Percentiles rank a stretch among this genome's conserved stretches.
phyloP scores from a whole-genome alignment of 2,888 invertebrate genomes.

The Aleiodes alternator region DNA sequence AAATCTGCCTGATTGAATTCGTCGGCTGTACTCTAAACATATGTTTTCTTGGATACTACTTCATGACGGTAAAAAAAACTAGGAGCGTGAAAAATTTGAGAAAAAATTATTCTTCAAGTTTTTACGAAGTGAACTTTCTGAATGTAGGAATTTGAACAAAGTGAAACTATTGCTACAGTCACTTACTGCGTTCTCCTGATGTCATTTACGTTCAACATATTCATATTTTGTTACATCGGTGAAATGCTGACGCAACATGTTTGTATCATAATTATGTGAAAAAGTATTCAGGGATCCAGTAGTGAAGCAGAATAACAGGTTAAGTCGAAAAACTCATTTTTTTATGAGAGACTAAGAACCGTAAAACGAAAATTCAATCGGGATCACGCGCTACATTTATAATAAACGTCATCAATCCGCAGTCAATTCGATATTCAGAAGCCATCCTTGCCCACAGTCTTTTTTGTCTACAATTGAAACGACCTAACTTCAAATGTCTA shows the following conservation, averaged over 20 bases:
- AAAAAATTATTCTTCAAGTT: slow-evolving; percentile 10
- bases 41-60: slow-evolving; percentile 69
- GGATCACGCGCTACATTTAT: too few species aligned
- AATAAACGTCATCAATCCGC: too few species aligned
- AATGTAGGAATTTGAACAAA: slow-evolving; percentile 66
- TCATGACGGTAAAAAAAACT: slow-evolving; percentile 63
- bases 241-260: slow-evolving; percentile 66
- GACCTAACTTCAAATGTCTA: too few species aligned
- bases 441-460: too few species aligned
- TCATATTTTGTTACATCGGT: slow-evolving; percentile 68
- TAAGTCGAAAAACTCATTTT: too few species aligned
- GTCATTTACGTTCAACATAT: slow-evolving; percentile 68
- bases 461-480: too few species aligned
- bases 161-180: slow-evolving; percentile 61
- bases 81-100: neutral
- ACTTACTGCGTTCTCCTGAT: slow-evolving; percentile 63
- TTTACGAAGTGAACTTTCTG: slow-evolving; percentile 20
- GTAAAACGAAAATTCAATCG: too few species aligned
- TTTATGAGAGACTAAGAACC: too few species aligned
- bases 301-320: too few species aligned
- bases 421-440: too few species aligned
- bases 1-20: slow-evolving; percentile 67
- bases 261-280: slow-evolving; percentile 11
- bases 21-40: slow-evolving; percentile 69
- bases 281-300: too few species aligned